Evolutionary conservation across 1,140 invertebrate species (phyloP).

Genomic region (Apocrypta bakeri): DNA sequence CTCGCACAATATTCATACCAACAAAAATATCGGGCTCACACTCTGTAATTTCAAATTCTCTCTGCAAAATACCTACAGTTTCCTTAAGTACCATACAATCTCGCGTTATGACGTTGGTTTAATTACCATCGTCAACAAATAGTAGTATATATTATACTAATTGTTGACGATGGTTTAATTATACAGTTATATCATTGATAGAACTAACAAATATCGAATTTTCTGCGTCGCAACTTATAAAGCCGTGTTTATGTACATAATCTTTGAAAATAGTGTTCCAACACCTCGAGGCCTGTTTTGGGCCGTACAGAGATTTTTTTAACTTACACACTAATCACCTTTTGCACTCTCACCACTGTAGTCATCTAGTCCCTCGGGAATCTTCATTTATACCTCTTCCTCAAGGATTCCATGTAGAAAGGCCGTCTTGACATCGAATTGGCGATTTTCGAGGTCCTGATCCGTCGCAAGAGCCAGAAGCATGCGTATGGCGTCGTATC

Average conservation of each 20-base stretch:
- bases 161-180: too few relatives aligned
- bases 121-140: slow-evolving; percentile 57
- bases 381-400: slow-evolving; percentile 66
- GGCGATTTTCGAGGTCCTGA: slow-evolving; percentile 47
- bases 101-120: slow-evolving; percentile 38
- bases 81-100: neutral
- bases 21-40: slow-evolving; percentile 32
- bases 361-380: slow-evolving; percentile 59
- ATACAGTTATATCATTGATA: slow-evolving; percentile 27
- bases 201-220: slow-evolving; percentile 46
- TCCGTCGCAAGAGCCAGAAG: slow-evolving; percentile 57
- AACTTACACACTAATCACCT: slow-evolving; percentile 56
- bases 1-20: slow-evolving; percentile 21
- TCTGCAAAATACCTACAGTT: neutral
- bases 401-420: slow-evolving; percentile 61
- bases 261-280: slow-evolving; percentile 57
- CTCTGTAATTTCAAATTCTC: slow-evolving; percentile 38
- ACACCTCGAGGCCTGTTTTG: slow-evolving; percentile 57
- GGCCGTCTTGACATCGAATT: slow-evolving; percentile 54
- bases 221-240: slow-evolving; percentile 49
- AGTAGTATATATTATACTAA: slow-evolving; percentile 52
- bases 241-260: slow-evolving; percentile 50
- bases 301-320: slow-evolving; percentile 60
- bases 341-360: neutral
- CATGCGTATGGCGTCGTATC: slow-evolving; percentile 48